Conservation (phyloP, 2,888 invertebrate genomes). For the Odontocerum albicorne region DNA sequence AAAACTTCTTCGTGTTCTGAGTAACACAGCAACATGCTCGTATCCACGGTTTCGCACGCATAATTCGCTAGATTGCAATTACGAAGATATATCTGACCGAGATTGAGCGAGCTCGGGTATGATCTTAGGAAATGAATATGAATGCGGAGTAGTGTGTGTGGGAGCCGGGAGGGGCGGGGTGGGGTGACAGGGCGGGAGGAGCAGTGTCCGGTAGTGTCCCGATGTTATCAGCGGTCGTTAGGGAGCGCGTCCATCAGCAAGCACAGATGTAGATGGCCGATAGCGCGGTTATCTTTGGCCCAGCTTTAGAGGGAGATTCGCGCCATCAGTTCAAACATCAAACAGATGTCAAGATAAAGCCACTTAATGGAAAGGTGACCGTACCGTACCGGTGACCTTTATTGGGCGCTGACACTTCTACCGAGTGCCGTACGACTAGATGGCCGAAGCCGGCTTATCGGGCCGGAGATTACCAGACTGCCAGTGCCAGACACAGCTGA, state of each 20-base stretch:
- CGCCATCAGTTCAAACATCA: no score
- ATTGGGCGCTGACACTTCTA: no score
- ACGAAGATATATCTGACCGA: background rate
- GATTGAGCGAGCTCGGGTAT: conserved; percentile 6
- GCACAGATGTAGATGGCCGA: conserved; percentile 30
- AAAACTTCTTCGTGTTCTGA: no score
- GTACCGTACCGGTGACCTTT: no score
- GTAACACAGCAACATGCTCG: background rate
- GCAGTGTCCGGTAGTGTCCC: conserved; percentile 29
- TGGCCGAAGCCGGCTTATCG: no score
- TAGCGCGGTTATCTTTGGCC: conserved; percentile 34
- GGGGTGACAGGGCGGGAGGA: background rate
- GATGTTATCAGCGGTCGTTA: conserved; percentile 36
- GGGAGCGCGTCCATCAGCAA: conserved; percentile 34
- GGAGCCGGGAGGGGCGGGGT: background rate
- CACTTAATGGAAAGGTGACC: conserved; percentile 9
- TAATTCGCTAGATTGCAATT: background rate
- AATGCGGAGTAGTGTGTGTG: conserved; percentile 6
- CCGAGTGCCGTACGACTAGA: no score
- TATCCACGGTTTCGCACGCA: background rate
- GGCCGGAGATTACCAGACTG: no score
- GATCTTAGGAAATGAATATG: background rate
- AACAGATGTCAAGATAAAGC: background rate
- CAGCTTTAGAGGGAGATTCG: no score
- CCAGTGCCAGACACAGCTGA: no score